These are phyloP conservation scores for Anoplolepis gracilipes DNA, from an alignment of 1,140 invertebrate genomes.

Conservation along the genomic window DNA sequence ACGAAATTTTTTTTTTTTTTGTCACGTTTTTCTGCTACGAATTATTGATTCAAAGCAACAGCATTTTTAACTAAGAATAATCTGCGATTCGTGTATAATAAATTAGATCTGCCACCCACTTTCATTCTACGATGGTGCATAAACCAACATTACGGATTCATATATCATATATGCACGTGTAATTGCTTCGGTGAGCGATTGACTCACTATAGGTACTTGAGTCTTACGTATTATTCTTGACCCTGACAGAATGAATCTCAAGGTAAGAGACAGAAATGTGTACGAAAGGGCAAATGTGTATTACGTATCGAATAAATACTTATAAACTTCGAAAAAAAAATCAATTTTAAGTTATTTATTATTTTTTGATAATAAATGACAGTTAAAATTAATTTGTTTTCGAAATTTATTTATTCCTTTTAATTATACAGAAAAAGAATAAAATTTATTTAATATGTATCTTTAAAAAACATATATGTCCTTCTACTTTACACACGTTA, in stretches of 20 bases:
- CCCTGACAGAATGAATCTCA: slow-evolving; percentile 28
- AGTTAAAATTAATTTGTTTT: too few species aligned
- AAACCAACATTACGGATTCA: slow-evolving; percentile 15
- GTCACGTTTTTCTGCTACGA: too few species aligned
- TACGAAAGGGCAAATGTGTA: slow-evolving; percentile 17
- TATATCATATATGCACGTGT: slow-evolving; percentile 1
- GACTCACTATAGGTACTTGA: neutral
- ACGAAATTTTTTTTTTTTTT: neutral
- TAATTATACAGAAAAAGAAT: neutral
- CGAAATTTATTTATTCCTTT: too few species aligned
- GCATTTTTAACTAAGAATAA: slow-evolving; percentile 1
- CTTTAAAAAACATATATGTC: neutral
- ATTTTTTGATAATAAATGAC: neutral
- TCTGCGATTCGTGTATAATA: slow-evolving; percentile 43
- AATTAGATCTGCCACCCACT: slow-evolving; percentile 26
- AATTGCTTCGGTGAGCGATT: slow-evolving; percentile 16
- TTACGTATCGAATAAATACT: neutral
- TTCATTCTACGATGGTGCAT: neutral
- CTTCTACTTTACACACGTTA: neutral
- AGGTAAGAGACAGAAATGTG: slow-evolving; percentile 1
- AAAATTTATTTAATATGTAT: neutral
- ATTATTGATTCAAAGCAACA: slow-evolving; percentile 13
- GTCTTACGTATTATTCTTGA: slow-evolving; percentile 3
- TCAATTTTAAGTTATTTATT: neutral
- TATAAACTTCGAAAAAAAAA: neutral